Conservation (phyloP, 2,113 vertebrate species). For the Motacilla alba region DNA sequence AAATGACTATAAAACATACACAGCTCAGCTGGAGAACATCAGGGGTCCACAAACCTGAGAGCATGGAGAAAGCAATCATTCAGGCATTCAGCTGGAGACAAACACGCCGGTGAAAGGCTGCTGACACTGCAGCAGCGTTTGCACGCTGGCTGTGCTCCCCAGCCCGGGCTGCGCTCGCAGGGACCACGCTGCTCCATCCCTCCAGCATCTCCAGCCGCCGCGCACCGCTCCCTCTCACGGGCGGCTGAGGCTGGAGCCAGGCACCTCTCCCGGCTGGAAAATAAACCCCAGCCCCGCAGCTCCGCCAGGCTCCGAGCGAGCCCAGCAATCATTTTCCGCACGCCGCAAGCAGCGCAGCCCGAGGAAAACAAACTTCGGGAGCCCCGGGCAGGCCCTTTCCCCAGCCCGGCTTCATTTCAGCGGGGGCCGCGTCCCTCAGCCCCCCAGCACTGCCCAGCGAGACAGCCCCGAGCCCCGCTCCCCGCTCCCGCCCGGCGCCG, state of each 20-base stretch:
- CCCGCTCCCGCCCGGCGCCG: fast-evolving
- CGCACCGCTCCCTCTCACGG: not conserved
- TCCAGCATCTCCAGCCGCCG: not conserved
- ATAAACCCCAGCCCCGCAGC: not conserved
- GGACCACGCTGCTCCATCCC: not conserved
- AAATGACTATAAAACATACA: not conserved
- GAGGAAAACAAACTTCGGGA: conserved; percentile 44
- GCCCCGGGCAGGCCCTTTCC: not conserved
- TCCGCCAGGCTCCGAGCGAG: not conserved
- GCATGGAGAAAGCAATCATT: not conserved
- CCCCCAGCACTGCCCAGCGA: fast-evolving
- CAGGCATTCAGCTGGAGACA: not conserved
- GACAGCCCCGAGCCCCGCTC: fast-evolving
- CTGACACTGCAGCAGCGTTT: not conserved
- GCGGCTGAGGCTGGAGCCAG: not conserved
- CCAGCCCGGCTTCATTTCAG: not conserved
- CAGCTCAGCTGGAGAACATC: conserved; percentile 15
- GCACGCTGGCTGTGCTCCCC: not conserved
- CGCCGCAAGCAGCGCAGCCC: not conserved
- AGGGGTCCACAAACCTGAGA: not conserved
- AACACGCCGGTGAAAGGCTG: not conserved
- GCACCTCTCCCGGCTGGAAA: not conserved
- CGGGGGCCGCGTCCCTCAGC: not conserved
- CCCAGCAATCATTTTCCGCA: not conserved
- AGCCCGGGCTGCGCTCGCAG: not conserved